Conservation (phyloP, 2,888 invertebrate genomes). For the Torymus tubicola region DNA sequence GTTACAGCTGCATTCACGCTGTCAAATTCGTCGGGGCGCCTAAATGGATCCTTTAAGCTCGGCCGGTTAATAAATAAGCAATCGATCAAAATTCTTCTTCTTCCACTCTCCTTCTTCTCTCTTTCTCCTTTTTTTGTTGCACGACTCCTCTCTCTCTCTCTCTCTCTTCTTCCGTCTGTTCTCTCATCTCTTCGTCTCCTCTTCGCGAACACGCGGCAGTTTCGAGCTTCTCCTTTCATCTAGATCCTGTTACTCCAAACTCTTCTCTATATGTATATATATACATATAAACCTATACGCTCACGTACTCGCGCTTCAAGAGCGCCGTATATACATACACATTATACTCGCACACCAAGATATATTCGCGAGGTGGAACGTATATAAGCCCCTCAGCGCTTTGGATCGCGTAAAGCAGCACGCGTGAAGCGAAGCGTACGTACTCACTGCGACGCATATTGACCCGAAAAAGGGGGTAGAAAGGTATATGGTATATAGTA, state of each 20-base stretch:
- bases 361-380: neutral
- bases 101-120: neutral
- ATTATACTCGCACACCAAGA: neutral
- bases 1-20: too few species aligned
- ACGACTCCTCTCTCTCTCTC: neutral
- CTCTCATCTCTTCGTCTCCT: neutral
- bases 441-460: neutral
- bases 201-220: neutral
- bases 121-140: too few species aligned
- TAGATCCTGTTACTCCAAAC: constrained; percentile 46
- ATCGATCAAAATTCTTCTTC: neutral
- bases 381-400: neutral
- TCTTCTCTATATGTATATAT: neutral
- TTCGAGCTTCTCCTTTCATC: constrained; percentile 28
- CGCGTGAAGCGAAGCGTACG: neutral
- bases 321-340: neutral
- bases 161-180: neutral
- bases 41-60: neutral
- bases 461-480: neutral
- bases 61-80: too few species aligned
- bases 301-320: constrained; percentile 11
- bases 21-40: too few species aligned
- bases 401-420: neutral
- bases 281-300: neutral
- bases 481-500: too few species aligned